phyloP scores from a whole-genome alignment of 2,113 vertebrate species.

The Gallinago jamesoni region DNA sequence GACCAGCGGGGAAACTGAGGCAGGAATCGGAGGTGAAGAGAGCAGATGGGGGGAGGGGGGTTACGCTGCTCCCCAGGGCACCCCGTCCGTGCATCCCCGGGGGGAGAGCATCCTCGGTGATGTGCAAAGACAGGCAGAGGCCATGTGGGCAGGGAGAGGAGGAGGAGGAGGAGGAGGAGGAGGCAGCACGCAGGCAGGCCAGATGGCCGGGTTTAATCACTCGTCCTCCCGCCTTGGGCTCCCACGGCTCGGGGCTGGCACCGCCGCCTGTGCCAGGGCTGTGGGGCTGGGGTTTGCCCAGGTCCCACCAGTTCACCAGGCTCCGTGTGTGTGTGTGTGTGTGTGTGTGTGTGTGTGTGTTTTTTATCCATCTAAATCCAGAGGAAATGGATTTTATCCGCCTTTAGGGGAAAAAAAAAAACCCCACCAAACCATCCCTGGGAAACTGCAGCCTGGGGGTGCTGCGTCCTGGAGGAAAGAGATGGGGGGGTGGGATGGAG shows the following conservation, averaged over 20 bases:
- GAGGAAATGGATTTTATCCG: background rate
- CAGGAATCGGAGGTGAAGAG: background rate
- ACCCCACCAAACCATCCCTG: background rate
- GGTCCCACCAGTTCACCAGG: fast-evolving
- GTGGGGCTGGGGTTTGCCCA: background rate
- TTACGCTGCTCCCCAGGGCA: background rate
- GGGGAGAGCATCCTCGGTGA: background rate
- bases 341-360: no score
- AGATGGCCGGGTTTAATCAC: slow-evolving; percentile 54
- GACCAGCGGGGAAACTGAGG: background rate
- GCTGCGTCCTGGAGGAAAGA: background rate
- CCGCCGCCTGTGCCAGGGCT: background rate
- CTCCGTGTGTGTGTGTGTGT: no score
- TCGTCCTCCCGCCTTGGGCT: background rate
- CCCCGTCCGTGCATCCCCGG: fast-evolving
- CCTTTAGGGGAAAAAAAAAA: background rate
- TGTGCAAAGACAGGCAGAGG: background rate
- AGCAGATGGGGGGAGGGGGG: background rate
- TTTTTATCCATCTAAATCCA: background rate
- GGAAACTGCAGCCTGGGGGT: fast-evolving
- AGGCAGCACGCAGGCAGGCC: background rate
- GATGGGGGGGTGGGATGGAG: background rate
- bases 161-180: background rate
- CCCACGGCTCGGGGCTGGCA: background rate
- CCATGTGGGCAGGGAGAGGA: background rate